Evolutionary conservation across 2,888 invertebrate species (phyloP).

Genomic region (Pterobdella sp.): DNA sequence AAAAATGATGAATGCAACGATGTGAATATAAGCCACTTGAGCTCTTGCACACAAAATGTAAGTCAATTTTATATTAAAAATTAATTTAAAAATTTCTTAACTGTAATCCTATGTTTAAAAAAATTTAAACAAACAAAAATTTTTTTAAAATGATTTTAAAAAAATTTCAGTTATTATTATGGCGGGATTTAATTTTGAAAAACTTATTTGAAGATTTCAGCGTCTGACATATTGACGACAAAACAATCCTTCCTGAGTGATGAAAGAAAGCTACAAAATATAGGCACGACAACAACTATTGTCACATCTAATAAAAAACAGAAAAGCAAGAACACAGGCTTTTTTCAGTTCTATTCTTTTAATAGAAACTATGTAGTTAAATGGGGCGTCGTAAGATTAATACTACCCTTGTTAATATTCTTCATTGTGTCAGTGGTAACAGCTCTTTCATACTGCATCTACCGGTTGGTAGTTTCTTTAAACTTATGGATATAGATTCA

Average conservation of each 20-base stretch:
- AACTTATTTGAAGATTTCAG: too few species aligned
- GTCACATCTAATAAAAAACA: not conserved
- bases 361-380: not conserved
- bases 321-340: not conserved
- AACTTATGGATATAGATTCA: not conserved
- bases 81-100: too few species aligned
- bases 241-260: not conserved
- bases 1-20: too few species aligned
- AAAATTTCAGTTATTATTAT: too few species aligned
- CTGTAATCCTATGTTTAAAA: too few species aligned
- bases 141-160: too few species aligned
- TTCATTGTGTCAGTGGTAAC: not conserved
- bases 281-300: not conserved
- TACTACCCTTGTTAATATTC: slow-evolving; percentile 9
- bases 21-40: too few species aligned
- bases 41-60: too few species aligned
- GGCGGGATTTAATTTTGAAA: too few species aligned
- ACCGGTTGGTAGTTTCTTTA: not conserved
- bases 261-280: slow-evolving; percentile 8
- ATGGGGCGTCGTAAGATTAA: not conserved
- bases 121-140: too few species aligned
- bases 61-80: too few species aligned
- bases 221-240: not conserved
- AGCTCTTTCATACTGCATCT: not conserved
- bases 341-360: not conserved